A percentile compares a stretch with the other conserved stretches of the same genome.
These are phyloP conservation scores for Steatornis caripensis DNA, from an alignment of 2,113 vertebrate species.

Conservation along the genomic window DNA sequence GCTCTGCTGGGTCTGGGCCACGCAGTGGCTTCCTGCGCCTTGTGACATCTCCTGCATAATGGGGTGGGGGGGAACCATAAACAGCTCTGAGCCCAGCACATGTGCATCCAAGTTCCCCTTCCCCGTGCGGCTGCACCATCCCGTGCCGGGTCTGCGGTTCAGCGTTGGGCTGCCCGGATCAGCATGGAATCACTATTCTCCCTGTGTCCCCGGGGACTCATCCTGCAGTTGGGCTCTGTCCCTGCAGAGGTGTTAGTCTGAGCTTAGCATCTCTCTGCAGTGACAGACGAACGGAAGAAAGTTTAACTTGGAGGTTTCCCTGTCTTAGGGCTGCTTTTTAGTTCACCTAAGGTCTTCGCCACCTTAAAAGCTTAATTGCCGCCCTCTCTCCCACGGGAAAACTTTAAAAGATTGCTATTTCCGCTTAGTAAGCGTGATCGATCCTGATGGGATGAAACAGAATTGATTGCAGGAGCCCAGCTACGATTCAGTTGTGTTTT, in stretches of 20 bases:
- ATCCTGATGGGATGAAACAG: not conserved
- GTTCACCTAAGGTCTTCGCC: not conserved
- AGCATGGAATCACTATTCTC: rapidly evolving
- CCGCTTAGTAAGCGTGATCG: not conserved
- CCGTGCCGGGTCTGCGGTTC: rapidly evolving
- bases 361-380: not conserved
- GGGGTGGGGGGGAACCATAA: not conserved
- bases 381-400: not conserved
- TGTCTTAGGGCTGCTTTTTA: not conserved
- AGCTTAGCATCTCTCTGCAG: not conserved
- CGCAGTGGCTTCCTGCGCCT: not conserved
- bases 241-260: not conserved
- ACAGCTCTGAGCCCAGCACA: not conserved
- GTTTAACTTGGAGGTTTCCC: not conserved
- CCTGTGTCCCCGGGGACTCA: not conserved
- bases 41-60: not conserved
- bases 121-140: rapidly evolving
- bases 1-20: not conserved
- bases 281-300: not conserved
- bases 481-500: not conserved
- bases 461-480: not conserved
- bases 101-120: rapidly evolving
- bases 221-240: not conserved
- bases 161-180: not conserved
- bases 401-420: not conserved